Percentiles rank a stretch among this genome's conserved stretches.
These are phyloP conservation scores for Lasius fuliginosus DNA, from an alignment of 2,888 invertebrate species.

Conservation along the genomic window DNA sequence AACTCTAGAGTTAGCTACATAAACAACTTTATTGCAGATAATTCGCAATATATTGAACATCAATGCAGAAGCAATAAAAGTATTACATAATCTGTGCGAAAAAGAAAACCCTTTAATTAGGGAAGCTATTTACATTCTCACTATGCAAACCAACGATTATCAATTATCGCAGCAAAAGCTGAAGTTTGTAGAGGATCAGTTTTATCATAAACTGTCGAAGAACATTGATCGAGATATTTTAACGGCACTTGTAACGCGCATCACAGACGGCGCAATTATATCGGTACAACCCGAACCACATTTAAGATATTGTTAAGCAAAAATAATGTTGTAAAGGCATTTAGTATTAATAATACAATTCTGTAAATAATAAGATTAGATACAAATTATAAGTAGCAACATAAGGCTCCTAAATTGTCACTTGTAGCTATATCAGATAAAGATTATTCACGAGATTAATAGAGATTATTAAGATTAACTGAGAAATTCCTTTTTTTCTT, in stretches of 20 bases:
- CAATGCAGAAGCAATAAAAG: slow-evolving; percentile 82
- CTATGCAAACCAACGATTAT: slow-evolving; percentile 82
- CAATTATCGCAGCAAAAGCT: slow-evolving; percentile 67
- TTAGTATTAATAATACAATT: not conserved
- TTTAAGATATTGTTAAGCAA: slow-evolving; percentile 46
- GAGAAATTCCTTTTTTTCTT: not conserved
- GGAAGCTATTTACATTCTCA: slow-evolving; percentile 86
- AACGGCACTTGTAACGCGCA: slow-evolving; percentile 86
- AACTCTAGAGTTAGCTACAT: not conserved
- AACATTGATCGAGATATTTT: slow-evolving; percentile 85
- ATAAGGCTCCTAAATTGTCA: not conserved
- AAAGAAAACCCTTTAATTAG: slow-evolving; percentile 86
- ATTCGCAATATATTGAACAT: slow-evolving; percentile 80
- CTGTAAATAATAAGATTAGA: slow-evolving; percentile 7
- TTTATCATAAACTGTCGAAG: slow-evolving; percentile 82
- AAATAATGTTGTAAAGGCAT: not conserved
- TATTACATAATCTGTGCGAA: slow-evolving; percentile 89
- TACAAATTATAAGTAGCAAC: not conserved
- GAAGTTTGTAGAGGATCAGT: slow-evolving; percentile 81
- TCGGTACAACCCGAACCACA: slow-evolving; percentile 77
- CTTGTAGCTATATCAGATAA: not conserved
- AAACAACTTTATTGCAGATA: slow-evolving; percentile 75
- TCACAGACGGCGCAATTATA: slow-evolving; percentile 84
- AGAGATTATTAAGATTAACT: not conserved
- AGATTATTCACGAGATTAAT: not conserved